Evolutionary conservation across 2,113 vertebrate species (phyloP), one percentile per base, ranked within the genome.

Genomic region (Sapayoa aenigma): DNA sequence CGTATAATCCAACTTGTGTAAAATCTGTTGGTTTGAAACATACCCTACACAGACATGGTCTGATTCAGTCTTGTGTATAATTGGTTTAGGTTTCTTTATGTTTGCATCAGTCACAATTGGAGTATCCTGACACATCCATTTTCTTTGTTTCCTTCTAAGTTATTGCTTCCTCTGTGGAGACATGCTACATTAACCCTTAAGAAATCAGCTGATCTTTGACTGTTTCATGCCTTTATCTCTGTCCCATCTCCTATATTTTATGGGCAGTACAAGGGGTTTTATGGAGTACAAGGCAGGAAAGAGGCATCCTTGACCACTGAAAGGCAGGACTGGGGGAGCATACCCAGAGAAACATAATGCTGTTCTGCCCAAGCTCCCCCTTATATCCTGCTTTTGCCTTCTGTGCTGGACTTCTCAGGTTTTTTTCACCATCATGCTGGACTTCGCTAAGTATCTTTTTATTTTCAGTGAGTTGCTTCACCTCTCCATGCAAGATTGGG

Each of bases 111-210:
- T 94, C 66, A 86, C 11, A 5, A 58, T 76, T 27, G 0, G 6
- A 90, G 67, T 71, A 65, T 79, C 56, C 79, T 41, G 68, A 59
- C 60, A 91, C 52, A 68, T 96, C 82, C 20, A 1, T 90, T 90
- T 92, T 72, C 87, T 96, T 95, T 92, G 73, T 95, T 96, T 94
- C 92, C 66, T 84, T 89, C 42, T 74, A 79, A 89, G 76, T 24
- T 74, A 83, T 93, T 92, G 23, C 91, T 96, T 97, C 95, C 96
- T 94, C 83, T 74, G 52, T 90, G 58, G 78, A 92, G 88, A 59
- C 94, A 94, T 2, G 39, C 76, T 89, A 94, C 49, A 76, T 96
- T 96, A 97, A 96, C 95, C 66, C 87, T 90, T 91, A 59, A 65
- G 73, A 87, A 93, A 55, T 58, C 5, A 25, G 9, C 52, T 62